phyloP scores from a whole-genome alignment of 2,797 vertebrate species.

The Holocentrus rufus region DNA sequence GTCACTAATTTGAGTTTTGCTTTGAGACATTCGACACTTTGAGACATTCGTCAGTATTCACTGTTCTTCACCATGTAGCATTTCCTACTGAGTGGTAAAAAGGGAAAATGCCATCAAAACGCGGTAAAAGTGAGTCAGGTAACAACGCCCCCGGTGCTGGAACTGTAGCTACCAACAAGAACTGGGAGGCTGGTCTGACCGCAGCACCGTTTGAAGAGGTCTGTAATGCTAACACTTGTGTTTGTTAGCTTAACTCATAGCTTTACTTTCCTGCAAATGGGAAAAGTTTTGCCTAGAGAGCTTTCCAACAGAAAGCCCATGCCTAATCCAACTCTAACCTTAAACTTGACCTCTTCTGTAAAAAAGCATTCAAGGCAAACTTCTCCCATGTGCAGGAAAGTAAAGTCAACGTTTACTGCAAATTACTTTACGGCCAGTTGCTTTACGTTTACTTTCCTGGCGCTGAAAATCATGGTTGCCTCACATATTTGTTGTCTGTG shows the following conservation, averaged over 20 bases:
- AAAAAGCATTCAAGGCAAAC: too few relatives aligned
- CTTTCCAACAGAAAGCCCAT: too few relatives aligned
- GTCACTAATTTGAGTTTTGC: neutral
- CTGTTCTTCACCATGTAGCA: neutral
- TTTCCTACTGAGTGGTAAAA: neutral
- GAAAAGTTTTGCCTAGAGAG: too few relatives aligned
- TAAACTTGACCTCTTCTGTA: too few relatives aligned
- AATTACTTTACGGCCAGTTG: too few relatives aligned
- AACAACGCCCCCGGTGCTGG: constrained; percentile 41
- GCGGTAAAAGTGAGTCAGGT: constrained; percentile 50
- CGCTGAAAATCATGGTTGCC: too few relatives aligned
- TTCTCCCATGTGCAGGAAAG: too few relatives aligned
- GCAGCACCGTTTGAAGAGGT: constrained; percentile 76
- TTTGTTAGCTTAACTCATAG: neutral
- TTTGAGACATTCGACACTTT: accelerated
- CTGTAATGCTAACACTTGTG: constrained; percentile 5
- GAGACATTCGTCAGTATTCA: neutral
- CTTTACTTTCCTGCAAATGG: too few relatives aligned
- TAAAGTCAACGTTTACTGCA: too few relatives aligned
- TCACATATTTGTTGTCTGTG: too few relatives aligned
- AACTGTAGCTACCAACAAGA: constrained; percentile 40
- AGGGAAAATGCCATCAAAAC: constrained; percentile 70
- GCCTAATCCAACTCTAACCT: too few relatives aligned
- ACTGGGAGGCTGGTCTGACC: constrained; percentile 71
- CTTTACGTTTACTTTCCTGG: too few relatives aligned